Base-by-base conservation (phyloP, 1,140 invertebrate genomes). In the Drosophila setifemur region DNA sequence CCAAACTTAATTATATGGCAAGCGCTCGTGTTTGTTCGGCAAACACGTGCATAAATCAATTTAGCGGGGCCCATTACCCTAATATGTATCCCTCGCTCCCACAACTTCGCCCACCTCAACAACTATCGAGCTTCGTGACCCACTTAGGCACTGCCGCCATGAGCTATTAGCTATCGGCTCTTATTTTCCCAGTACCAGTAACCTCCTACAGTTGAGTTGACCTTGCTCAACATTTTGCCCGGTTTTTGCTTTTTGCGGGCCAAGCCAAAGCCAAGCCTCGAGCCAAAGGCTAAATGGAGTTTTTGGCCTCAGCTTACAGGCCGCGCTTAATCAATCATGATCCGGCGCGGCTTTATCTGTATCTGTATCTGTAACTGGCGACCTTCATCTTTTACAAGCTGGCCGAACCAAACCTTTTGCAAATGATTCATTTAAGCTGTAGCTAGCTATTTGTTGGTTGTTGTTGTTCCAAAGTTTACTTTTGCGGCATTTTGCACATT, bases 371-470 rank as follows among this genome's bases (percentile, higher is more conserved):
- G 74, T 78, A 78, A 78, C 74, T 43, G 68, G 28, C 37, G 81
- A 85, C 79, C 79, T 85, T 85, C 79, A 86, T 71, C 74, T 54
- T 60, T 85, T 85, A 85, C 79, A 85, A 85, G 77, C 77, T 57
- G 66, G 54, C 54, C 57, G 61, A n/a, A 68, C 77, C 78, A 82
- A 82, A 82, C 77, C 78, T 82, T 68, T 77, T 61, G 60, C 77
- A 72, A 81, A 72, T 53, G 79, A 81, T 68, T 82, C 78, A 82
- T 75, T 79, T 69, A 25, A 43, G 67, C 47, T 16, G 6, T 18
- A 23, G 3, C n/a, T n/a, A n/a, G n/a, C n/a, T 63, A 28, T 43
- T 23, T 29, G 29, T 33, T 37, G 42, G 57, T 26, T 58, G 44
- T 40, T 60, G 73, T 45, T 71, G 69, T 44, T 58, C n/a, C 29